A percentile compares a stretch with the other conserved stretches of the same genome.
phyloP scores from a whole-genome alignment of 2,888 invertebrate species.

The Encarsia formosa region DNA sequence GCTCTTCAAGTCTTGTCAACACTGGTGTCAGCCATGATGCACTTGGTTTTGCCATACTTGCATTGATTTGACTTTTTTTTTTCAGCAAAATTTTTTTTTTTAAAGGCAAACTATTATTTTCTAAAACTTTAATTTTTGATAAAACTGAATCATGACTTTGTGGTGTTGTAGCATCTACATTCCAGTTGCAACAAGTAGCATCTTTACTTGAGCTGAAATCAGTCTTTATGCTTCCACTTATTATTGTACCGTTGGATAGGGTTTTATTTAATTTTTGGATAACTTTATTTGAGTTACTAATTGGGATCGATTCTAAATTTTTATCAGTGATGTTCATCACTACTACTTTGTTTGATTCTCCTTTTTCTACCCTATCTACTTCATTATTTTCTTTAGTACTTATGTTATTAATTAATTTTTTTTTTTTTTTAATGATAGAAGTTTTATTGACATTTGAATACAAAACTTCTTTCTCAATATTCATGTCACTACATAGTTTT shows the following conservation, averaged over 20 bases:
- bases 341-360: slow-evolving; percentile 17
- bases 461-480: slow-evolving; percentile 9
- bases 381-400: not conserved
- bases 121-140: slow-evolving; percentile 1
- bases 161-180: slow-evolving; percentile 5
- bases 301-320: slow-evolving; percentile 7
- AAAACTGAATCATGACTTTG: not conserved
- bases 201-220: slow-evolving; percentile 8
- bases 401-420: slow-evolving; percentile 9
- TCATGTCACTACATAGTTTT: slow-evolving; percentile 25
- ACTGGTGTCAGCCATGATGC: slow-evolving; percentile 33
- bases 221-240: not conserved
- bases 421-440: not conserved
- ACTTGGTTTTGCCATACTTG: slow-evolving; percentile 19
- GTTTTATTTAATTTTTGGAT: slow-evolving; percentile 13
- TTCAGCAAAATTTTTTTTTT: slow-evolving; percentile 1
- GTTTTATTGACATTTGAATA: not conserved
- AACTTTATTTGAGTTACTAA: slow-evolving; percentile 15
- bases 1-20: slow-evolving; percentile 33
- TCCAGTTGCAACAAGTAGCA: slow-evolving; percentile 19
- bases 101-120: not conserved
- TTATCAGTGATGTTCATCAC: slow-evolving; percentile 20
- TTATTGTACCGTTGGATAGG: not conserved
- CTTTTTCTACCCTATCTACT: not conserved
- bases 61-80: slow-evolving; percentile 1